phyloP scores from a whole-genome alignment of 2,113 vertebrate genomes.

The Eurypyga helias region DNA sequence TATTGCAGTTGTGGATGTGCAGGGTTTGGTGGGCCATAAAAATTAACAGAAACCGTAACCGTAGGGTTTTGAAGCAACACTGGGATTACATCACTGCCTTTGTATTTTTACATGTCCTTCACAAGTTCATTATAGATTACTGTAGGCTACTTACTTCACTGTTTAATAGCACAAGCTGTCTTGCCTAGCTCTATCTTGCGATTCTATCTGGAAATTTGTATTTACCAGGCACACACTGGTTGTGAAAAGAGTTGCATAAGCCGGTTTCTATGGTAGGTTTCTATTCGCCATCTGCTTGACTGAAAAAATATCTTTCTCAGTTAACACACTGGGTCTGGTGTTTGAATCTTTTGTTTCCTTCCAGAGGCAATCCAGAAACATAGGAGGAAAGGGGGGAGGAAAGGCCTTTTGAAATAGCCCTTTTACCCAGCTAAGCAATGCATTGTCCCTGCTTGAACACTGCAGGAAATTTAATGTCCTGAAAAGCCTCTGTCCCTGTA shows the following conservation, averaged over 20 bases:
- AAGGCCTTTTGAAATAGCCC: slow-evolving; percentile 4
- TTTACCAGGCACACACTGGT: slow-evolving; percentile 6
- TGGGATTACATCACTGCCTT: slow-evolving; percentile 40
- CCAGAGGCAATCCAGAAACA: slow-evolving; percentile 33
- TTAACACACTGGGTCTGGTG: slow-evolving; percentile 28
- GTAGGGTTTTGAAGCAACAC: slow-evolving; percentile 39
- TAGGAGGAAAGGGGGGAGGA: neutral
- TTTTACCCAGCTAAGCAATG: neutral
- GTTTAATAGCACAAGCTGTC: slow-evolving; percentile 11
- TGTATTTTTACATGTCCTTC: slow-evolving; percentile 33
- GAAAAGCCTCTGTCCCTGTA: neutral
- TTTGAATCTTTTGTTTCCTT: slow-evolving; percentile 57
- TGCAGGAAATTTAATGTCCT: neutral
- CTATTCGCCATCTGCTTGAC: slow-evolving; percentile 41
- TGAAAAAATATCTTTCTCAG: slow-evolving; percentile 48
- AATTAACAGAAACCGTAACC: neutral
- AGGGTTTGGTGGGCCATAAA: neutral
- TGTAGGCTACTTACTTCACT: neutral
- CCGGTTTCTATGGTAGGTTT: slow-evolving; percentile 19
- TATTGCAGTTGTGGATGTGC: fast-evolving
- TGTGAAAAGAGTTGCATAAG: slow-evolving; percentile 29
- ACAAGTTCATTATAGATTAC: neutral
- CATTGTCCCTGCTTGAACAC: neutral
- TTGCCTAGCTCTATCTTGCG: slow-evolving; percentile 30
- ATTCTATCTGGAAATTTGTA: slow-evolving; percentile 22